Evolutionary conservation across 2,888 invertebrate genomes (phyloP).

Genomic region (Zaprionus obscuricornis): DNA sequence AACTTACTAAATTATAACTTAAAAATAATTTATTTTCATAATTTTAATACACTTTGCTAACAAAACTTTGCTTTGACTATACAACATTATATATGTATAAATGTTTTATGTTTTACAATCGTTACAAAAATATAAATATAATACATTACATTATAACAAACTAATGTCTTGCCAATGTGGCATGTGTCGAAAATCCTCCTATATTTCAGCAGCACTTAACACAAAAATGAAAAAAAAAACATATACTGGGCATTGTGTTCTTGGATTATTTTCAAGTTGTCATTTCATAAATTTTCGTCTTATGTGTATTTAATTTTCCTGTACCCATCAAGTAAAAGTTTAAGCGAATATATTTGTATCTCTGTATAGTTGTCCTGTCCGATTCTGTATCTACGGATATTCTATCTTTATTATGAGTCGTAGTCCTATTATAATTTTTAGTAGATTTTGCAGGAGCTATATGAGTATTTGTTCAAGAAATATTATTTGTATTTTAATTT

Average conservation of each 20-base stretch:
- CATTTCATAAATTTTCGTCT: slow-evolving; percentile 21
- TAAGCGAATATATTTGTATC: too few species aligned
- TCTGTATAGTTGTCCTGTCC: too few species aligned
- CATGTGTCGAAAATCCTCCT: slow-evolving; percentile 13
- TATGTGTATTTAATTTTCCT: slow-evolving; percentile 6
- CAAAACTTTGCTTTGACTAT: too few species aligned
- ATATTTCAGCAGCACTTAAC: slow-evolving; percentile 19
- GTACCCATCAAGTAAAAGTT: slow-evolving; percentile 15
- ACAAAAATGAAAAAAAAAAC: background rate
- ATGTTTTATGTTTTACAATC: too few species aligned
- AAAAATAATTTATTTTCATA: too few species aligned
- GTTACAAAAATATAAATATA: too few species aligned
- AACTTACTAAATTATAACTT: too few species aligned
- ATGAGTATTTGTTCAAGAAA: slow-evolving; percentile 8
- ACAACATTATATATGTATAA: too few species aligned
- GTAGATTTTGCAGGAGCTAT: slow-evolving; percentile 1
- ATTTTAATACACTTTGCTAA: too few species aligned
- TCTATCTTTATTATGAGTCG: slow-evolving; percentile 3
- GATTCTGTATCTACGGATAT: slow-evolving; percentile 10
- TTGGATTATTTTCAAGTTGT: slow-evolving; percentile 1
- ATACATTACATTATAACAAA: too few species aligned
- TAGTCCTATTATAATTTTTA: too few species aligned
- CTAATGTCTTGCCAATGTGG: slow-evolving; percentile 12
- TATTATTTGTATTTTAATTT: too few species aligned
- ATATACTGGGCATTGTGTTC: slow-evolving; percentile 9